These are phyloP conservation scores for Calyptomena viridis DNA, from an alignment of 2,113 vertebrate species.

Conservation along the genomic window DNA sequence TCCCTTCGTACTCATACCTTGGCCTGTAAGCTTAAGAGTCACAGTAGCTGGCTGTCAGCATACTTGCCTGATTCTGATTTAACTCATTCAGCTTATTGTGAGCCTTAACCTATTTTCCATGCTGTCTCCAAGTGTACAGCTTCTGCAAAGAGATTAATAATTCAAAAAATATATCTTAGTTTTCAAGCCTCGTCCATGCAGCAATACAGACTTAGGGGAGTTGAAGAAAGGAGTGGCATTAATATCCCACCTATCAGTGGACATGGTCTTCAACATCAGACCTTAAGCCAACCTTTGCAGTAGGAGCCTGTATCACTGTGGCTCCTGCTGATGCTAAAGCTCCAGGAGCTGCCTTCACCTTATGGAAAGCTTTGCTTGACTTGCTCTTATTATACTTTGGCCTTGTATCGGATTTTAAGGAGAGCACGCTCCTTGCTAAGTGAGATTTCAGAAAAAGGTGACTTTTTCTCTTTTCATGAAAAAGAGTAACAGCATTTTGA, in stretches of 20 bases:
- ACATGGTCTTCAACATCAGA: neutral
- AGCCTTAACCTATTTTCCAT: conserved; percentile 44
- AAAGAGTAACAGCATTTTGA: neutral
- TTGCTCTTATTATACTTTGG: neutral
- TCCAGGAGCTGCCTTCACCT: conserved; percentile 29
- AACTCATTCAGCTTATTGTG: conserved; percentile 58
- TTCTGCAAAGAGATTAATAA: conserved; percentile 35
- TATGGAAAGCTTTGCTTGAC: neutral
- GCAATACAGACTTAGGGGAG: neutral
- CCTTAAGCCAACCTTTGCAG: neutral
- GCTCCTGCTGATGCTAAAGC: neutral
- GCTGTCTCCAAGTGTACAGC: neutral
- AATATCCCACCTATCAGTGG: neutral
- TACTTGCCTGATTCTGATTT: conserved; percentile 19
- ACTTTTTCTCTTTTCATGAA: neutral
- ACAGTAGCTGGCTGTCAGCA: neutral
- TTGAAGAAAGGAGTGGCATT: neutral
- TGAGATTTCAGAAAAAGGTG: neutral
- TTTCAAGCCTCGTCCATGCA: neutral
- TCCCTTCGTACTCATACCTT: neutral
- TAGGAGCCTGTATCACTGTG: neutral
- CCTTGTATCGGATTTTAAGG: neutral
- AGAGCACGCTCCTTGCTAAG: neutral
- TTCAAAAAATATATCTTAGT: neutral
- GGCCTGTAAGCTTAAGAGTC: neutral